phyloP scores from a whole-genome alignment of 2,797 vertebrate species.

The Gobionotothen gibberifrons region DNA sequence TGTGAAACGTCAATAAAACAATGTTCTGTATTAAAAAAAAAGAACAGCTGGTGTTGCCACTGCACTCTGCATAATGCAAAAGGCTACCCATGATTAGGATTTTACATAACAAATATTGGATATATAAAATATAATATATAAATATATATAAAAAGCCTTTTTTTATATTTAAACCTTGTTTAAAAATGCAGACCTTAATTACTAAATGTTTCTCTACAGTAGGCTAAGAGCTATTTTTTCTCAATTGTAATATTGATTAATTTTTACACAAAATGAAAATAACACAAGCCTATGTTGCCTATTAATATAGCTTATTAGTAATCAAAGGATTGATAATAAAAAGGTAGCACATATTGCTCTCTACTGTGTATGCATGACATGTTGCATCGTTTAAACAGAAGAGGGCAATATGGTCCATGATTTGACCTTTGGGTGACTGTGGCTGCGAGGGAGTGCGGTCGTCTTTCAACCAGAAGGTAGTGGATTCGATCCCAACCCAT shows the following conservation, averaged over 20 bases:
- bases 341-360: background rate
- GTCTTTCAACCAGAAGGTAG: too few species aligned
- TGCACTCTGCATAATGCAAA: background rate
- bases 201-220: background rate
- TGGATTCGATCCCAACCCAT: too few species aligned
- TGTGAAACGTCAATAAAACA: constrained; percentile 36
- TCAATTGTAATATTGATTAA: background rate
- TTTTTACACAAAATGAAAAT: background rate
- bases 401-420: constrained; percentile 74
- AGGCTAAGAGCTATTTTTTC: background rate
- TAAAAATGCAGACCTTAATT: background rate
- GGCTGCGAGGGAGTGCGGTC: too few species aligned
- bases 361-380: constrained; percentile 22
- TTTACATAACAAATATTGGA: background rate
- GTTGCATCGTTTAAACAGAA: constrained; percentile 72
- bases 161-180: background rate
- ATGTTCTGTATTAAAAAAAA: background rate
- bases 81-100: background rate
- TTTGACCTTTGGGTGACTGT: too few species aligned
- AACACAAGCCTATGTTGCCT: background rate
- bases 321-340: background rate
- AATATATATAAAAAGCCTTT: too few species aligned
- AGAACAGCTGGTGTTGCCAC: background rate
- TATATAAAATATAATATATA: background rate
- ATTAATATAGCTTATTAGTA: background rate